phyloP scores from a whole-genome alignment of 2,113 vertebrate genomes.

The Toxotes chatareus region DNA sequence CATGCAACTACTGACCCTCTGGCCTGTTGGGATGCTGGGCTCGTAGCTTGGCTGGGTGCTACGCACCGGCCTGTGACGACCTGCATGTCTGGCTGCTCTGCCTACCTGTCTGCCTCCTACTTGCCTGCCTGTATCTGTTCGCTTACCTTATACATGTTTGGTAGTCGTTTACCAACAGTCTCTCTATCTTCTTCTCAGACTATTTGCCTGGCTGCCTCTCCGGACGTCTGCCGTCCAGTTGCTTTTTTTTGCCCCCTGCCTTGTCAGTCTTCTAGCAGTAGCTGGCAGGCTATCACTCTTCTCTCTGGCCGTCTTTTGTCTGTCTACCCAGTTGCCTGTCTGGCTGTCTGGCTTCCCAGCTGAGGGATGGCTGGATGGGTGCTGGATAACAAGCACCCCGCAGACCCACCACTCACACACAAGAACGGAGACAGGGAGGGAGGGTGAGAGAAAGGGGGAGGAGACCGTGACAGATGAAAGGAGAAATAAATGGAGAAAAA shows the following conservation, averaged over 20 bases:
- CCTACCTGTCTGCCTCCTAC: constrained; percentile 55
- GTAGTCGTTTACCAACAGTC: constrained; percentile 21
- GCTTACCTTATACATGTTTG: constrained; percentile 12
- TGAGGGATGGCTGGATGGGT: constrained; percentile 73
- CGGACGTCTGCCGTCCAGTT: constrained; percentile 34
- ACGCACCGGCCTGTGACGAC: constrained; percentile 64
- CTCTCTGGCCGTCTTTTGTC: constrained; percentile 53
- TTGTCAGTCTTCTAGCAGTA: constrained; percentile 56
- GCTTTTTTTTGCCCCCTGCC: constrained; percentile 23
- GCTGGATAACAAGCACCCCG: constrained; percentile 77
- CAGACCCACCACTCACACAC: constrained; percentile 62
- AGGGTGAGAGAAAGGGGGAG: constrained; percentile 31
- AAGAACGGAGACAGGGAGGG: constrained; percentile 39
- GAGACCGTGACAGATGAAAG: constrained; percentile 55
- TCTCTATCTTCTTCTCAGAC: constrained; percentile 55
- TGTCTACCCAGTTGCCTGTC: constrained; percentile 29
- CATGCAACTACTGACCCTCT: constrained; percentile 55
- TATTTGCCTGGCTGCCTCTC: constrained; percentile 39
- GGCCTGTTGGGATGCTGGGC: constrained; percentile 80
- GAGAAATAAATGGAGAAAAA: constrained; percentile 54
- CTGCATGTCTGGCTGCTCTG: constrained; percentile 62
- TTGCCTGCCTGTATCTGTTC: constrained; percentile 41
- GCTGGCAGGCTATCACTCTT: constrained; percentile 52
- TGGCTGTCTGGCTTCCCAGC: constrained; percentile 69
- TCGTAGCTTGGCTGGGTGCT: constrained; percentile 69